Evolutionary conservation across 2,113 vertebrate species (phyloP), one percentile per base, ranked within the genome.

Genomic region (Sander lucioperca): DNA sequence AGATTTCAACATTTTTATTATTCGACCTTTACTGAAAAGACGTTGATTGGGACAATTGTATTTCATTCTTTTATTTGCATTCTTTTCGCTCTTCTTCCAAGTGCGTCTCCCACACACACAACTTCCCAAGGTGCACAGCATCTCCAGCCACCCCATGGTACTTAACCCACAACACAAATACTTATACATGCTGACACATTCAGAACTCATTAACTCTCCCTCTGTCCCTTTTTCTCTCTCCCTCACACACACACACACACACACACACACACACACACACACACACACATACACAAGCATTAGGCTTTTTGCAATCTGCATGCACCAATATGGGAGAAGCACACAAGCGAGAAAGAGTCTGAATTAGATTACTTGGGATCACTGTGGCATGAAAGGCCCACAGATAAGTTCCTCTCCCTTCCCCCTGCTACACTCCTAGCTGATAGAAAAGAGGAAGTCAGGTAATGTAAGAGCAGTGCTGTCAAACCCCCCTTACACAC

Each of bases 341-440:
- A 90, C 81, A 91, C 86, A 88, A 87, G 90, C 91, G 89, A 88
- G 82, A 92, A 92, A 90, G 86, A 82, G 86, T 79, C 84, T 89
- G 91, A 92, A 93, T 94, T 93, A 93, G 94, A 95, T 94, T 94
- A 93, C 91, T 92, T 85, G 81, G 86, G 91, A 92, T 94, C 94
- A 89, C 85, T 91, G 90, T 92, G 92, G 88, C 93, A 89, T 94
- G 93, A 93, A 92, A 94, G 77, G 89, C 90, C 86, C 84, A 82
- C 85, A 88, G 89, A 94, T 92, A 91, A 89, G 86, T 89, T 90
- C 89, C 90, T 85, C 83, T 65, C 88, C 86, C 87, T 82, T 83
- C 82, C 81, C 85, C 64, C 59, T 77, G 68, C 88, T 80, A 73
- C 80, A 80, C 69, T 88, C 61, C 36, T 64, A 13, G 19, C 83